Percentiles rank a stretch among this genome's conserved stretches.
Conservation (phyloP, 2,113 vertebrate genomes). For the Patagioenas fasciata region DNA sequence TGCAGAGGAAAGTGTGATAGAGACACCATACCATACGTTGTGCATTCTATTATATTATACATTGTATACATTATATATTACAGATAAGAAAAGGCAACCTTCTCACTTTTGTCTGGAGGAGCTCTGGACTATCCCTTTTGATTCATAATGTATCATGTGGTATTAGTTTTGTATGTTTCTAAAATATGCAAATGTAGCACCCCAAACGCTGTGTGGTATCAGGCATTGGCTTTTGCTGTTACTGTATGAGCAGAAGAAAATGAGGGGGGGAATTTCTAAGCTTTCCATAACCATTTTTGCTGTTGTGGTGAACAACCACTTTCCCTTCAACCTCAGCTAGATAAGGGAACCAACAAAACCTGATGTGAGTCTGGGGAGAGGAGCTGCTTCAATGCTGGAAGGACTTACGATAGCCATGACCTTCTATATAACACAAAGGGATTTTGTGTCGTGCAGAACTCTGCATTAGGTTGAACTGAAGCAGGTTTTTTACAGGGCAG, state of each 20-base stretch:
- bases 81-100: background rate
- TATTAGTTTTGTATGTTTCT: background rate
- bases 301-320: background rate
- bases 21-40: fast-evolving
- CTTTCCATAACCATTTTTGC: background rate
- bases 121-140: background rate
- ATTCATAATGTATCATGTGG: background rate
- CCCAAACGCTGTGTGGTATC: background rate
- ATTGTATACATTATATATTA: background rate
- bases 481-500: background rate
- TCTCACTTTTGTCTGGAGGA: background rate
- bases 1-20: background rate
- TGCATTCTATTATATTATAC: background rate
- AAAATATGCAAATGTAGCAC: background rate
- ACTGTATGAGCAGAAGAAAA: background rate
- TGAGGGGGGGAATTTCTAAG: background rate
- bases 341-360: background rate
- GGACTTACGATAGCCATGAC: background rate
- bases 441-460: background rate
- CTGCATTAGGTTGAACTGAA: background rate
- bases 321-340: background rate
- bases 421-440: background rate
- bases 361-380: background rate
- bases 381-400: background rate
- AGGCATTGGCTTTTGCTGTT: background rate